Evolutionary conservation across 2,888 invertebrate genomes (phyloP).

Genomic region (Thelaira solivaga): DNA sequence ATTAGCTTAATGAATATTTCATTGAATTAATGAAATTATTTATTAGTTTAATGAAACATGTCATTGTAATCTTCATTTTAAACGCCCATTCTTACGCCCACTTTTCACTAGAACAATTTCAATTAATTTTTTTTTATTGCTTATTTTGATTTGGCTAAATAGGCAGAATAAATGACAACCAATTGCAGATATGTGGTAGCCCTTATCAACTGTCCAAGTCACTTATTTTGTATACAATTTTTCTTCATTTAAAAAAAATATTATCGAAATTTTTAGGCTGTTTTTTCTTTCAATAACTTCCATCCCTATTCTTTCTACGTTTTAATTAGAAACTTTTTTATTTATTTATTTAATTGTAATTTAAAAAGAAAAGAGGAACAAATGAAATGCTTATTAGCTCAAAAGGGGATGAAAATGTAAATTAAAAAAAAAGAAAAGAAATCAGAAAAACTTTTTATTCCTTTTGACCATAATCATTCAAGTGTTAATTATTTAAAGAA

Average conservation of each 20-base stretch:
- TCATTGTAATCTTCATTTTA: too few species aligned
- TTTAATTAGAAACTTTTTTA: slow-evolving; percentile 53
- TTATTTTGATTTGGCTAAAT: too few species aligned
- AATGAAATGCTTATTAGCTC: slow-evolving; percentile 36
- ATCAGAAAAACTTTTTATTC: slow-evolving; percentile 38
- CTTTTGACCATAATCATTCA: slow-evolving; percentile 72
- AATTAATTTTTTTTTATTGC: too few species aligned
- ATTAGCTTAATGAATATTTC: too few species aligned
- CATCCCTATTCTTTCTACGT: background rate
- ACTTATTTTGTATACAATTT: background rate
- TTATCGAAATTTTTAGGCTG: background rate
- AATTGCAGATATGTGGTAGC: too few species aligned
- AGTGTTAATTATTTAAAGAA: slow-evolving; percentile 71
- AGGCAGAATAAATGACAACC: too few species aligned
- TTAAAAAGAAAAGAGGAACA: slow-evolving; percentile 10
- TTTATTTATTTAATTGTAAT: slow-evolving; percentile 45
- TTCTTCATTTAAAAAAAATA: background rate
- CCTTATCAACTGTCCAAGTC: too few species aligned
- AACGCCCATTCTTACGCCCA: too few species aligned
- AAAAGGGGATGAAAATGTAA: slow-evolving; percentile 36
- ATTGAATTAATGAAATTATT: too few species aligned
- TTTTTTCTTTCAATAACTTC: background rate
- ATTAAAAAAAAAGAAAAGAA: slow-evolving; percentile 27
- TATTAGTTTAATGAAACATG: too few species aligned
- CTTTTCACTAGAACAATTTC: too few species aligned